Evolutionary conservation across 2,797 vertebrate genomes (phyloP).

Genomic region (Florisuga fusca): DNA sequence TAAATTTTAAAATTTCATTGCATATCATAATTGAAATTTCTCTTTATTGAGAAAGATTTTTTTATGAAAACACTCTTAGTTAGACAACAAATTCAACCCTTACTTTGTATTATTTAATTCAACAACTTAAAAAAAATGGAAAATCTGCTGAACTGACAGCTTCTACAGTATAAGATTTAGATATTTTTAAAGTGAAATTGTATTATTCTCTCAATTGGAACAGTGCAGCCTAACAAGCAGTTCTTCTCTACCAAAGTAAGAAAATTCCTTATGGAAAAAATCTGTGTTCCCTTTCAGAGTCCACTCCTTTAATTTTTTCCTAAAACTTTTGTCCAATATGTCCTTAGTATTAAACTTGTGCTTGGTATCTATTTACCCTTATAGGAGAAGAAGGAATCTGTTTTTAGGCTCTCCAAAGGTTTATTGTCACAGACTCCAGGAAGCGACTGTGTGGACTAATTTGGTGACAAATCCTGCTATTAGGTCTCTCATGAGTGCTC

Average conservation of each 20-base stretch:
- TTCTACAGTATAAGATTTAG: neutral
- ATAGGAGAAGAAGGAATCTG: accelerated
- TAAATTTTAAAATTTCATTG: neutral
- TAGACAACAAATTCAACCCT: neutral
- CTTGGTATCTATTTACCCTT: neutral
- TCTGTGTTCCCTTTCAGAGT: neutral
- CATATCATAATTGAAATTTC: neutral
- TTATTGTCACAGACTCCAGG: neutral
- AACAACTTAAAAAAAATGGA: neutral
- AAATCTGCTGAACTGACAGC: neutral
- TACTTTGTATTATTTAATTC: neutral
- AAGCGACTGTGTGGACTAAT: neutral
- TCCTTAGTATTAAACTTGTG: neutral
- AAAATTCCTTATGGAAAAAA: neutral
- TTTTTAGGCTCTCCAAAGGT: accelerated
- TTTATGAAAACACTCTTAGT: neutral
- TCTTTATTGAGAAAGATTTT: neutral
- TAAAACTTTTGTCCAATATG: neutral
- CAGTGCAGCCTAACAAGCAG: neutral
- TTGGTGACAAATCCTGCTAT: neutral
- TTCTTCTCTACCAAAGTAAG: neutral
- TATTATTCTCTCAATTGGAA: neutral
- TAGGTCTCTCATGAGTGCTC: accelerated
- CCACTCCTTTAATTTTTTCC: neutral
- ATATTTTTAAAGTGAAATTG: neutral